Evolutionary conservation across 2,113 vertebrate genomes (phyloP), one percentile per base, ranked within the genome.

Genomic region (Halcyon senegalensis): DNA sequence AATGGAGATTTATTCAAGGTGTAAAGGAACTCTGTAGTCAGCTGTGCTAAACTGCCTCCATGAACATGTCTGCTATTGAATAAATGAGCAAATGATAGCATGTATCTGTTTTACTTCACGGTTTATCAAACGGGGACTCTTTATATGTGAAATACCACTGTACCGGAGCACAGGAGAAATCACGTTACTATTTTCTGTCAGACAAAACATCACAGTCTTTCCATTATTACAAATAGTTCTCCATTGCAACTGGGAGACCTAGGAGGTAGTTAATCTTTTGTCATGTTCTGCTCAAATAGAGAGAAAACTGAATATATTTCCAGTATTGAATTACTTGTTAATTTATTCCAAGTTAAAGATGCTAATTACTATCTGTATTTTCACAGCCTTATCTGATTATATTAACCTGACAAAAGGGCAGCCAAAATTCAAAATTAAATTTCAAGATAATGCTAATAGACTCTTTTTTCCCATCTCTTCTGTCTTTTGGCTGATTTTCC

Each of bases 301-400:
- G 64, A 80, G 28, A 73, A 82, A 85, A 37, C 0, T 4, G n/a
- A 76, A 74, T 75, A 13, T 27, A 86, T 93, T 74, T 83, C 59
- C 51, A 80, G 31, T 90, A 90, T 67, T 81, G 56, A 81, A 86
- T 94, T 92, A 90, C 90, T 84, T 60, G 23, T 50, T 83, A n/a
- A 56, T 92, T 88, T 90, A 92, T 96, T 87, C 67, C 90, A 94
- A 86, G 85, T 86, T 95, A 86, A 96, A 88, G 59, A 96, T 86
- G 55, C 28, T 96, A 93, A 97, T 96, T 94, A 48, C 12, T 90
- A 59, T 93, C 92, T 84, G 37, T 93, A 84, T 96, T 96, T 95
- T 94, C 83, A 84, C 75, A 94, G 90, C 51, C 67, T 84, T 90
- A 93, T 94, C 88, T 92, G 82, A 95, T 96, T 95, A 83, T 79